Evolutionary conservation across 2,888 invertebrate genomes (phyloP).

Genomic region (Ceratothoa steindachneri): DNA sequence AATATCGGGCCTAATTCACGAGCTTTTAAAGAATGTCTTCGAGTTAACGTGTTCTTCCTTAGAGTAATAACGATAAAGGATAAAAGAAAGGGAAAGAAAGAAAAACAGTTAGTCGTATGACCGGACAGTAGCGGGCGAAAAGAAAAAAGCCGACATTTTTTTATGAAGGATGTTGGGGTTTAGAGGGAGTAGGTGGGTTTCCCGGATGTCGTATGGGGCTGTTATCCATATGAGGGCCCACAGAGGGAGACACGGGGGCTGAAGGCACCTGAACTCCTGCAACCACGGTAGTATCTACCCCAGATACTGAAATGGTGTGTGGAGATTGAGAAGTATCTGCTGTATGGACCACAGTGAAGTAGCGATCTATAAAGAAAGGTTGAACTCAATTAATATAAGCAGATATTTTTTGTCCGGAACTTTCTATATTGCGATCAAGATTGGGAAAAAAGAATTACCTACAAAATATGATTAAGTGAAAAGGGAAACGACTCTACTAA

Average conservation of each 20-base stretch:
- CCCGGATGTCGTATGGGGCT: conserved; percentile 1
- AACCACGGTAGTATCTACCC: neutral
- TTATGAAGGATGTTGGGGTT: conserved; percentile 3
- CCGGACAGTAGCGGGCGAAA: too few relatives aligned
- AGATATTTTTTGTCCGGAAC: too few relatives aligned
- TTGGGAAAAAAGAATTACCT: too few relatives aligned
- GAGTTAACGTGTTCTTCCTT: too few relatives aligned
- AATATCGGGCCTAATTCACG: too few relatives aligned
- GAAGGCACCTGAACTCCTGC: conserved; percentile 1
- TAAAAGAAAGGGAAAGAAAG: neutral
- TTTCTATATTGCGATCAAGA: too few relatives aligned
- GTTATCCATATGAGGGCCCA: neutral
- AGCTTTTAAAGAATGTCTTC: too few relatives aligned
- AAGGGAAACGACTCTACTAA: too few relatives aligned
- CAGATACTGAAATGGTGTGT: conserved; percentile 1
- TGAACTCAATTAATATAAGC: too few relatives aligned
- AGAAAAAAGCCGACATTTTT: neutral
- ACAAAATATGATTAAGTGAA: too few relatives aligned
- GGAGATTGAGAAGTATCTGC: conserved; percentile 1
- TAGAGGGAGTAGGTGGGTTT: conserved; percentile 2
- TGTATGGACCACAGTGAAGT: neutral
- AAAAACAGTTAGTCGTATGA: neutral
- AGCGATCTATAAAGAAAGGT: neutral
- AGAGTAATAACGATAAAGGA: too few relatives aligned
- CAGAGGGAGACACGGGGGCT: neutral